Base-by-base conservation (phyloP, 2,797 vertebrate species). In the Pampus argenteus region DNA sequence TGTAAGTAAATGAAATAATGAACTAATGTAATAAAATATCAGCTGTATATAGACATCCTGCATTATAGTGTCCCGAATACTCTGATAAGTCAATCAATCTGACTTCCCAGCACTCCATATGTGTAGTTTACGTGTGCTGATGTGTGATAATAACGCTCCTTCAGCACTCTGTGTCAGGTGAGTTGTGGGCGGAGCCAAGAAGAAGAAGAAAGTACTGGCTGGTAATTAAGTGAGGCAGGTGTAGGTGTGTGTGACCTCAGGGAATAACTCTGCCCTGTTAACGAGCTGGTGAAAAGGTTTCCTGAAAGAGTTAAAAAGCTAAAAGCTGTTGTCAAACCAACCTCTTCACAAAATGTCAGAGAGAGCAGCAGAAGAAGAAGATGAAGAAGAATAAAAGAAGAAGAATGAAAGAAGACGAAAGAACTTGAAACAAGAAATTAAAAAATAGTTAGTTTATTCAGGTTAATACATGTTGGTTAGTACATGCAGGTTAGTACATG, bases 191-290 rank as follows among this genome's bases (percentile, higher is more conserved):
- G 25, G 14, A 3, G 58, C 26, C 10, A 71, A 82, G 64, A 81
- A 72, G 81, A 89, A 36, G 52, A 90, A 66, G 44, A 44, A 44
- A 38, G 36, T 84, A 78, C 77, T 86, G 83, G 85, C 57, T 75
- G 71, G 84, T 91, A 90, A 91, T 91, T 90, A 91, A n/a, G n/a
- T n/a, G n/a, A n/a, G n/a, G 7, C 7, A 7, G 8, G 9, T 91
- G 80, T n/a, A 71, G 13, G 64, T 2, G 54, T 57, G 70, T 54
- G 69, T 75, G 87, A 70, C 77, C 92, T 74, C 85, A 38, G 62
- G 87, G 89, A 83, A 77, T 76, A 76, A 38, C 61, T 65, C 69
- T 23, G 59, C 83, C 84, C 78, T 85, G 83, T 92, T 91, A 87
- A 85, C 74, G 76, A 81, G 76, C 61, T 67, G 78, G 69, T 87